A percentile compares a stretch with the other conserved stretches of the same genome.
Conservation (phyloP, 2,797 vertebrate species). For the Nannoperca australis region DNA sequence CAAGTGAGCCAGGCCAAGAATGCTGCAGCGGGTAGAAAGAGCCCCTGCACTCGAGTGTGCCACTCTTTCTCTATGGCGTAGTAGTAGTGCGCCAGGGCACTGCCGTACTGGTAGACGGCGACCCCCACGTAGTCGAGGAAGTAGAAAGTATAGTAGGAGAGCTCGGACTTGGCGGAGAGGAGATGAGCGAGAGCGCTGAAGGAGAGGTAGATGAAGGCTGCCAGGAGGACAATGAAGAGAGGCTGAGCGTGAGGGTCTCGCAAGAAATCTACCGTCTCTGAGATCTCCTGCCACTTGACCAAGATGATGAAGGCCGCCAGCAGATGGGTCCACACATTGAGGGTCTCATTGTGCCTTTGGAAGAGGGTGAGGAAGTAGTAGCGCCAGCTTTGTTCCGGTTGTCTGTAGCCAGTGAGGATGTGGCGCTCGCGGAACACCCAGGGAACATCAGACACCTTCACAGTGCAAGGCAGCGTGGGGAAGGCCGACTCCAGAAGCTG, state of each 20-base stretch:
- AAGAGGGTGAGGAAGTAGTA: slow-evolving; percentile 95
- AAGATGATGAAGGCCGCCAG: slow-evolving; percentile 89
- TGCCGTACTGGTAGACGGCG: slow-evolving; percentile 94
- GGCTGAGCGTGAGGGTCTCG: slow-evolving; percentile 92
- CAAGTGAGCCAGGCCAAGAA: slow-evolving; percentile 95
- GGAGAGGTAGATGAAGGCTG: slow-evolving; percentile 92
- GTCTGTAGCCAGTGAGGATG: slow-evolving; percentile 92
- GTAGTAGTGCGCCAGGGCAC: slow-evolving; percentile 93
- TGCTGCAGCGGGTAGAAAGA: slow-evolving; percentile 89
- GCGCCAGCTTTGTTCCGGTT: slow-evolving; percentile 90
- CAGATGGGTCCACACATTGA: slow-evolving; percentile 96
- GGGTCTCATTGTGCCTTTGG: slow-evolving; percentile 94
- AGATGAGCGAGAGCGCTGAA: slow-evolving; percentile 95
- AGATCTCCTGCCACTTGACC: slow-evolving; percentile 89
- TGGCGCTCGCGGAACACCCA: slow-evolving; percentile 93
- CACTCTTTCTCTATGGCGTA: slow-evolving; percentile 91
- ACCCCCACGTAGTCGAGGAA: slow-evolving; percentile 97
- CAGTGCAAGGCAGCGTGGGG: slow-evolving; percentile 88
- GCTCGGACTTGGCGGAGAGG: slow-evolving; percentile 94
- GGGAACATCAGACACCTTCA: slow-evolving; percentile 90
- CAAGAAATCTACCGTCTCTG: slow-evolving; percentile 89
- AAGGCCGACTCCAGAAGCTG: slow-evolving; percentile 86
- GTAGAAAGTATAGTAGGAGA: slow-evolving; percentile 96
- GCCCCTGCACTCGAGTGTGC: slow-evolving; percentile 84
- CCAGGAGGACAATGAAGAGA: slow-evolving; percentile 90